Percentiles rank a stretch among this genome's conserved stretches.
These are phyloP conservation scores for Mesorhabditis belari DNA, from an alignment of 2,888 invertebrate genomes.

Conservation along the genomic window DNA sequence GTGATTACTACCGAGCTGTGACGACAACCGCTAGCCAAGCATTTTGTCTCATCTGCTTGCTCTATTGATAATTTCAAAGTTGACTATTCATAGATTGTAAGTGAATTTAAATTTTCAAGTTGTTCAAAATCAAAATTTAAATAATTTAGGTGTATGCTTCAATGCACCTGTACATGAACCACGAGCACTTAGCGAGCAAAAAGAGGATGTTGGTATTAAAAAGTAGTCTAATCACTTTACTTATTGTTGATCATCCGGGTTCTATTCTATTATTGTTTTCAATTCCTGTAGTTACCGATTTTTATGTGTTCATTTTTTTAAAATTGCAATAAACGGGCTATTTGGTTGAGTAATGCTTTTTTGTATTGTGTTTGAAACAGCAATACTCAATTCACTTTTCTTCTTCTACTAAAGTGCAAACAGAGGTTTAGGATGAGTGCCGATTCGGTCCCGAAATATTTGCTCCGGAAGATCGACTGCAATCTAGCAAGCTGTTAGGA, in stretches of 20 bases:
- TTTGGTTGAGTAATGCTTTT: no score
- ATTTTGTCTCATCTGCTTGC: constrained; percentile 80
- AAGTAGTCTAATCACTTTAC: neutral
- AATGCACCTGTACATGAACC: constrained; percentile 83
- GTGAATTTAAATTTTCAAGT: constrained; percentile 48
- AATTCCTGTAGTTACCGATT: neutral
- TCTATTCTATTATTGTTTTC: no score
- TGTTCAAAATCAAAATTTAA: neutral
- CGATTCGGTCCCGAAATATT: neutral
- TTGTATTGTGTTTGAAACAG: no score
- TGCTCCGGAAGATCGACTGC: constrained; percentile 60
- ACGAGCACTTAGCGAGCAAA: constrained; percentile 84
- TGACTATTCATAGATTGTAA: neutral
- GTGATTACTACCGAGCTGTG: constrained; percentile 75
- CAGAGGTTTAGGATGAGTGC: neutral
- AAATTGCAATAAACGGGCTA: no score
- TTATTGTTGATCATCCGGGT: neutral
- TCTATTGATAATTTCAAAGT: constrained; percentile 80
- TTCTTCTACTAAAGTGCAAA: constrained; percentile 10
- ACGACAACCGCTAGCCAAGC: constrained; percentile 85
- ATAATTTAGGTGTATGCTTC: constrained; percentile 74
- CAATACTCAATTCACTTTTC: no score
- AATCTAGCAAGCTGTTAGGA: constrained; percentile 87
- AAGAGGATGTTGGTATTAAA: no score
- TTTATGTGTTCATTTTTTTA: neutral